Evolutionary conservation across 2,113 vertebrate genomes (phyloP), one percentile per base, ranked within the genome.

Genomic region (Gymnobelideus leadbeateri): DNA sequence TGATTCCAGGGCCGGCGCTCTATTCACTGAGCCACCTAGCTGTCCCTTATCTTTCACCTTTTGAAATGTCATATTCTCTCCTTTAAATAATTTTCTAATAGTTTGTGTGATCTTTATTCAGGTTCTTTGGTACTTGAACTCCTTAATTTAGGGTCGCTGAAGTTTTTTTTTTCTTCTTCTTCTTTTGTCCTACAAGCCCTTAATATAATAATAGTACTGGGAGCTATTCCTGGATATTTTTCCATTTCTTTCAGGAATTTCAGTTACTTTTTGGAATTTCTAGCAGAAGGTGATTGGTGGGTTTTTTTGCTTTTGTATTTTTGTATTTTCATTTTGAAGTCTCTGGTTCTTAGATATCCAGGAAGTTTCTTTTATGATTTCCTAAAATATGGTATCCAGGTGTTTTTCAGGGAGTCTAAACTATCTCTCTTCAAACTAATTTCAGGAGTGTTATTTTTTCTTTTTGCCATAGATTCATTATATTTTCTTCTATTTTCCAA

Each of bases 21-120:
- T n/a, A n/a, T n/a, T n/a, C n/a, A n/a, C n/a, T n/a, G n/a, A n/a
- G n/a, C n/a, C n/a, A n/a, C n/a, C n/a, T n/a, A n/a, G n/a, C n/a
- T n/a, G n/a, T n/a, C n/a, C n/a, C n/a, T 94, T 90, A 92, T 77
- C 50, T 91, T 97, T 46, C 92, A 31, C 57, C 57, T 61, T 31
- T 61, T 61, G 57, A 61, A 61, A 61, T 31, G 9, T 61, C 9
- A 61, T 61, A 61, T 61, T 61, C 57, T 61, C 28, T 61, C 57
- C 10, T 61, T 61, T 61, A 61, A 31, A 2, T 61, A 61, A 37
- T 61, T 61, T 61, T 61, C 12, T 10, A 61, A 12, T 28, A 9
- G 26, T 26, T 57, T 57, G 26, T 57, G 55, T 57, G 55, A 57
- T 28, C 55, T 57, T 57, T 8, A 28, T 61, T 61, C 2, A 12